phyloP scores from a whole-genome alignment of 2,888 invertebrate genomes.

The Plutella xylostella region DNA sequence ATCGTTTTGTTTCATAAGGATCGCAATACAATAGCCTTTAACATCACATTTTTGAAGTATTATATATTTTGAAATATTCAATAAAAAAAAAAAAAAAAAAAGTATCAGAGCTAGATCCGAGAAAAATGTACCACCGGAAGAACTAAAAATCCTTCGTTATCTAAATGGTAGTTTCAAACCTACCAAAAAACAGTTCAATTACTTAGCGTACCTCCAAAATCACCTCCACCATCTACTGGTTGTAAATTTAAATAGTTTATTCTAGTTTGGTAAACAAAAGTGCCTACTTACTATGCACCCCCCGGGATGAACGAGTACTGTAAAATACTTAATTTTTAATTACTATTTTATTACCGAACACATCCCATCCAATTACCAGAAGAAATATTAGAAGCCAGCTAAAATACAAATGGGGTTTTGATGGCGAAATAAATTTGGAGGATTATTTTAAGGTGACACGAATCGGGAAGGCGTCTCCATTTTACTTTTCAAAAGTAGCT shows the following conservation, averaged over 20 bases:
- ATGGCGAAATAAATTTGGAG: slow-evolving; percentile 1
- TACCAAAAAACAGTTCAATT: slow-evolving; percentile 14
- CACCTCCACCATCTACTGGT: slow-evolving; percentile 23
- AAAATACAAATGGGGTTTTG: slow-evolving; percentile 7
- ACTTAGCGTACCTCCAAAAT: slow-evolving; percentile 18
- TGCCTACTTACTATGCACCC: slow-evolving; percentile 65
- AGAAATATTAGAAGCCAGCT: slow-evolving; percentile 43
- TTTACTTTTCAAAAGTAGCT: too few relatives aligned
- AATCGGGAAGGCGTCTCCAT: not conserved
- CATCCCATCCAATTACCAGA: slow-evolving; percentile 62
- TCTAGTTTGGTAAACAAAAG: slow-evolving; percentile 57
- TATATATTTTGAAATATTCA: too few relatives aligned
- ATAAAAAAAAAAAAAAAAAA: too few relatives aligned
- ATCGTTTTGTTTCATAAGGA: too few relatives aligned
- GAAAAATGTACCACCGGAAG: too few relatives aligned
- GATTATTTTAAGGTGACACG: not conserved
- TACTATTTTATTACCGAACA: slow-evolving; percentile 62
- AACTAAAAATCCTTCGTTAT: too few relatives aligned
- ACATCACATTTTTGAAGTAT: too few relatives aligned
- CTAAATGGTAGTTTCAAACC: too few relatives aligned
- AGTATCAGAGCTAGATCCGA: too few relatives aligned
- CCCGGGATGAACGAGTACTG: slow-evolving; percentile 49
- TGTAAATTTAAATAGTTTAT: slow-evolving; percentile 62
- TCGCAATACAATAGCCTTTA: too few relatives aligned
- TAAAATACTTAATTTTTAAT: slow-evolving; percentile 68